Percentiles rank a stretch among this genome's conserved stretches.
These are phyloP conservation scores for Conger conger DNA, from an alignment of 2,113 vertebrate species.

Conservation along the genomic window DNA sequence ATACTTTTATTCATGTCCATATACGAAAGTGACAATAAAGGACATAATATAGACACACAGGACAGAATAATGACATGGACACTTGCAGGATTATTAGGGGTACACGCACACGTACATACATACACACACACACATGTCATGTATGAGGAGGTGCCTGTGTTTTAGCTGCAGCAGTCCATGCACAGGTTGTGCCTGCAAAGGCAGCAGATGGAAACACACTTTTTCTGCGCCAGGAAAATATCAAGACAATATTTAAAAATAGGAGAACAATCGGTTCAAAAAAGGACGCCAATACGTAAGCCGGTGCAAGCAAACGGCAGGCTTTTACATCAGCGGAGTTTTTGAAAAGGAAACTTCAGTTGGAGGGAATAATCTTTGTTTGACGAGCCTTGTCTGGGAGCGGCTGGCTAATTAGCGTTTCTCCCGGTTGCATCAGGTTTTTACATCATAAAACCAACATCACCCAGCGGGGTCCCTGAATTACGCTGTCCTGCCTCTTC, in stretches of 20 bases:
- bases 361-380: neutral
- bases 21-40: too few relatives aligned
- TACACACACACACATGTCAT: slow-evolving; percentile 4
- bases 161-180: neutral
- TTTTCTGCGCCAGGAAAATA: neutral
- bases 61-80: too few relatives aligned
- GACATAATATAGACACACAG: too few relatives aligned
- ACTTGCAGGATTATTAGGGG: too few relatives aligned
- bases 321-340: neutral
- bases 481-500: slow-evolving; percentile 35
- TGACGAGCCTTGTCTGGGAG: neutral
- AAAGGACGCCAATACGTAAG: neutral
- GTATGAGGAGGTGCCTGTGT: neutral
- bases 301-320: neutral
- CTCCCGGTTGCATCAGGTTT: slow-evolving; percentile 50
- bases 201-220: neutral
- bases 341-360: neutral
- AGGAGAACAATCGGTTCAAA: neutral
- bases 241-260: neutral
- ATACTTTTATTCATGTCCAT: too few relatives aligned
- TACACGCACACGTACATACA: neutral
- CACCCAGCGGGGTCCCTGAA: slow-evolving; percentile 37
- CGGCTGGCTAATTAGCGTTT: slow-evolving; percentile 40
- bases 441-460: slow-evolving; percentile 42
- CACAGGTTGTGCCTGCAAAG: too few relatives aligned